Percentiles rank a stretch among this genome's conserved stretches.
phyloP scores from a whole-genome alignment of 2,113 vertebrate species.

The Campylomormyrus tamandua region DNA sequence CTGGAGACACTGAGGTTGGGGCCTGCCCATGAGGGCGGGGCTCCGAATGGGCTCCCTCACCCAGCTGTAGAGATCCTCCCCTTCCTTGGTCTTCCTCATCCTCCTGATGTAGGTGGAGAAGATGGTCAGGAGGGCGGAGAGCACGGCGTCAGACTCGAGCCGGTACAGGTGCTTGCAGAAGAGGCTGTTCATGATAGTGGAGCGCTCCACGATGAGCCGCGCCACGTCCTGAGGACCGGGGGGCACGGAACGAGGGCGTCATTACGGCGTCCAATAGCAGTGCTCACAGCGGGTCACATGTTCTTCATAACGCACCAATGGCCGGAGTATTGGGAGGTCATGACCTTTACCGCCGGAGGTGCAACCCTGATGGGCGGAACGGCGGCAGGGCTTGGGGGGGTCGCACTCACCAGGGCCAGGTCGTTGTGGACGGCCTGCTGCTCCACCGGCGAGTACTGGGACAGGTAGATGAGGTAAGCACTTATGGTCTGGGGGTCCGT shows the following conservation, averaged over 20 bases:
- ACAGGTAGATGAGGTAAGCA: slow-evolving; percentile 93
- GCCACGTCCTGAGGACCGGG: slow-evolving; percentile 77
- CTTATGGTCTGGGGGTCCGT: slow-evolving; percentile 93
- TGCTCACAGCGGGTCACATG: neutral
- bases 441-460: slow-evolving; percentile 90
- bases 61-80: slow-evolving; percentile 97
- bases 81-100: slow-evolving; percentile 95
- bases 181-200: slow-evolving; percentile 94
- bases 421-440: slow-evolving; percentile 89
- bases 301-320: neutral
- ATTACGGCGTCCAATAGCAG: neutral
- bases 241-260: neutral
- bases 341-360: no score
- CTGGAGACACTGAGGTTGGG: neutral
- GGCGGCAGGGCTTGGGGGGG: neutral
- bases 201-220: slow-evolving; percentile 90
- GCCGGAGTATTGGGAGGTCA: neutral
- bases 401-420: slow-evolving; percentile 78
- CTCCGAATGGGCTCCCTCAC: slow-evolving; percentile 49
- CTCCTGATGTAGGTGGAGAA: slow-evolving; percentile 83
- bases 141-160: slow-evolving; percentile 75
- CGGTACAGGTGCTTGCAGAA: slow-evolving; percentile 81
- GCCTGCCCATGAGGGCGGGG: neutral
- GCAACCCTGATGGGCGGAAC: neutral
- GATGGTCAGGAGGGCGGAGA: slow-evolving; percentile 80